Evolutionary conservation across 2,888 invertebrate species (phyloP).

Genomic region (Polietes domitor): DNA sequence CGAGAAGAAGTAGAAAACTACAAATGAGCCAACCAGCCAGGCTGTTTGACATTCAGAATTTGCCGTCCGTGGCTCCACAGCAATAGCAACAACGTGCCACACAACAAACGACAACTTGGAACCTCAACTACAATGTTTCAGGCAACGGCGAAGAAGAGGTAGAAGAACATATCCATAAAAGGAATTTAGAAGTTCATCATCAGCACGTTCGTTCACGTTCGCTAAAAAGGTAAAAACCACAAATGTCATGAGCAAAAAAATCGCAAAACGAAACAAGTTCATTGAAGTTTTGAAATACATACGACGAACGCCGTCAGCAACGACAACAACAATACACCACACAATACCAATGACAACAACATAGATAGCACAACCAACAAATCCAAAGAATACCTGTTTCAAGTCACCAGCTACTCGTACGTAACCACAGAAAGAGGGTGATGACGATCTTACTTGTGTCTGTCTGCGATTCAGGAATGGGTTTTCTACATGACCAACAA

Average conservation of each 20-base stretch:
- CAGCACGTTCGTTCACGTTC: conserved; percentile 33
- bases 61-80: conserved; percentile 26
- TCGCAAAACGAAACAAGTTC: conserved; percentile 57
- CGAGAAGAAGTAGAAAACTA: neutral
- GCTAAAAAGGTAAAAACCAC: conserved; percentile 58
- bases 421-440: conserved; percentile 13
- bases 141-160: neutral
- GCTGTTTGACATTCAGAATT: conserved; percentile 59
- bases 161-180: conserved; percentile 24
- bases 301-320: conserved; percentile 32
- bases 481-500: neutral
- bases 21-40: conserved; percentile 34
- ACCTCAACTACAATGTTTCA: neutral
- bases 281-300: conserved; percentile 55
- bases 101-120: conserved; percentile 1
- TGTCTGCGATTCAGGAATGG: conserved; percentile 3
- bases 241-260: conserved; percentile 49
- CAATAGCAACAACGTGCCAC: neutral
- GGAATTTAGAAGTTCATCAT: conserved; percentile 50
- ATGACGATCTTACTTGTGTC: neutral
- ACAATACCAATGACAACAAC: conserved; percentile 19
- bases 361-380: too few species aligned
- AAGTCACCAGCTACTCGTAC: neutral
- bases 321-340: neutral
- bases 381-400: conserved; percentile 45